Base-by-base conservation (phyloP, 2,113 vertebrate genomes). In the Mastomys coucha region DNA sequence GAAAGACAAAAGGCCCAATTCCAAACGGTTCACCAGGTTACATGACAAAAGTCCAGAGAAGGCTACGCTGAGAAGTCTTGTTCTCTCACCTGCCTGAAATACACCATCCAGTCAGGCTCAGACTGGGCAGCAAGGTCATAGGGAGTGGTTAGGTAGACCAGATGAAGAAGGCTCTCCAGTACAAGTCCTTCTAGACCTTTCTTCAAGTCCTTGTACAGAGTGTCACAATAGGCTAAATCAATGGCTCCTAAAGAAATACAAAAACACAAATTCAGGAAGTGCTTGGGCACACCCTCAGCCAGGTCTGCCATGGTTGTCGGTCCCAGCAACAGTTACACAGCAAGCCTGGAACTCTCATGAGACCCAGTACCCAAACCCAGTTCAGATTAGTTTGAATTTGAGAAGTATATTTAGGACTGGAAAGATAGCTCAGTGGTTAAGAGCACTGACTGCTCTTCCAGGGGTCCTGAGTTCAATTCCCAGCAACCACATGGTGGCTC, bases 51-150 rank as follows among this genome's bases (percentile, higher is more conserved):
- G 85, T 85, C 14, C 31, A 70, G 33, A 81, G 58, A 56, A 88
- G 39, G 63, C 65, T 88, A 45, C 75, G 45, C 1, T n/a, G 36
- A 60, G 75, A 67, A 82, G 69, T 36, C 51, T 81, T 56, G 3
- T 19, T 56, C 26, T 96, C 97, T 97, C 90, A 99, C 99, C 99
- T 99, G 99, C 95, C 98, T 98, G 97, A 99, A 99, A 97, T 99
- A 99, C 70, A 99, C 96, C 99, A 99, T 99, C 99, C 99, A 99
- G 22, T 99, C 98, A 28, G 99, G 99, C 36, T 97, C 99, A 96
- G 99, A 99, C 92, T 99, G 99, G 8, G 97, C 97, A 78, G 98
- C 96, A 98, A 99, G 91, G 63, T 99, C 99, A 75, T 99, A 99
- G 0, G 99, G 99, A 24, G 99, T 99, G 82, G 99, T 98, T 97